phyloP scores from a whole-genome alignment of 2,888 invertebrate genomes.

The Pristionchus fissidentatus region DNA sequence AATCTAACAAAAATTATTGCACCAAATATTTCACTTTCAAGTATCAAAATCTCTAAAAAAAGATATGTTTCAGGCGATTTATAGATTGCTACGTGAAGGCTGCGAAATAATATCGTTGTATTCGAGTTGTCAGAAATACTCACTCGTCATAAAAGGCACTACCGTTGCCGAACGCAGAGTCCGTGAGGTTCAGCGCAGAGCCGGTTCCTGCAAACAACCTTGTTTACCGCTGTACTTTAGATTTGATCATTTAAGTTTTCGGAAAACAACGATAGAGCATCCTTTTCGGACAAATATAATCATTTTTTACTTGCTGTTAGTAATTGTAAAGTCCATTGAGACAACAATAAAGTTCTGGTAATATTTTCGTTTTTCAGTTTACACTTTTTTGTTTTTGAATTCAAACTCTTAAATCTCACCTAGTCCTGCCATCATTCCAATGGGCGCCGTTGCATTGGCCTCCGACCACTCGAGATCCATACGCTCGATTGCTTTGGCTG shows the following conservation, averaged over 20 bases:
- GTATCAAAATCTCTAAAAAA: too few species aligned
- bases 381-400: neutral
- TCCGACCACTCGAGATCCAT: constrained; percentile 45
- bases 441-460: constrained; percentile 31
- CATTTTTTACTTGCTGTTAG: neutral
- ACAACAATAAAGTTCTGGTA: too few species aligned
- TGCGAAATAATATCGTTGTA: too few species aligned
- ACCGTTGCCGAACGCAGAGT: neutral
- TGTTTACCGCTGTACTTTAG: neutral
- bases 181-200: constrained; percentile 10
- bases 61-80: too few species aligned
- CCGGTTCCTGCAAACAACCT: neutral
- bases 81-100: too few species aligned
- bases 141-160: constrained; percentile 16
- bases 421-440: neutral
- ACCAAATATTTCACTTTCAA: too few species aligned
- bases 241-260: neutral
- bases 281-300: too few species aligned
- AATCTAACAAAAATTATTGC: too few species aligned
- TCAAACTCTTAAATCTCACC: neutral
- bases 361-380: too few species aligned
- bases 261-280: too few species aligned
- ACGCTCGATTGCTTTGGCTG: constrained; percentile 70
- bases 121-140: too few species aligned
- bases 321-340: neutral